Evolutionary conservation across 2,797 vertebrate genomes (phyloP), one percentile per base, ranked within the genome.

Genomic region (Sebastes steindachneri): DNA sequence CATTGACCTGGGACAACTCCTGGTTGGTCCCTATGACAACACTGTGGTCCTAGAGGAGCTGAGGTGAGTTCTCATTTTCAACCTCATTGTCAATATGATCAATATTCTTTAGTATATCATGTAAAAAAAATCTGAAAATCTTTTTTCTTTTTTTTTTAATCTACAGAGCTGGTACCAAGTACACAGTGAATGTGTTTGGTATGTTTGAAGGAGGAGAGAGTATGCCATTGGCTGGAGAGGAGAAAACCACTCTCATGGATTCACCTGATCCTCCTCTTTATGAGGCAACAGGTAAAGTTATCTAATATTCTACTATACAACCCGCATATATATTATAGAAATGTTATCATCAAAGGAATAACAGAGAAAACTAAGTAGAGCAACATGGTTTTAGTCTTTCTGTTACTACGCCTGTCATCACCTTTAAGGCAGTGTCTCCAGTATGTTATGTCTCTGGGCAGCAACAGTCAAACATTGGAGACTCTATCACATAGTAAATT

Each of bases 141-240:
- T 1, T 45, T 23, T 37, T 14, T 15, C 2, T 9, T 9, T 17
- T 7, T 8, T 73, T 17, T 76, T 57, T 73, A 7, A 58, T 33
- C 92, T 88, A 21, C 95, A 99, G 98, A 95, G 97, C 98, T 92
- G 95, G 94, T 72, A 99, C 99, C 82, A 98, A 97, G 77, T 99
- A 99, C 92, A 95, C 96, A 84, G 98, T 99, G 79, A 99, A 92
- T 93, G 99, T 99, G 89, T 97, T 97, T 93, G 98, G 98, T 75
- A 95, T 99, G 96, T 99, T 99, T 96, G 98, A 99, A 4, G 97
- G 97, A 91, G 99, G 99, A 91, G 96, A 98, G 93, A 99, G 99
- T 92, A 93, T 95, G 88, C 99, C 98, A 7, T 89, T 99, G 82
- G 95, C 97, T 94, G 99, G 99, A 90, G 95, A 99, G 93, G 98